These are phyloP conservation scores for Oscheius myriophilus DNA, from an alignment of 2,888 invertebrate genomes.

Conservation along the genomic window DNA sequence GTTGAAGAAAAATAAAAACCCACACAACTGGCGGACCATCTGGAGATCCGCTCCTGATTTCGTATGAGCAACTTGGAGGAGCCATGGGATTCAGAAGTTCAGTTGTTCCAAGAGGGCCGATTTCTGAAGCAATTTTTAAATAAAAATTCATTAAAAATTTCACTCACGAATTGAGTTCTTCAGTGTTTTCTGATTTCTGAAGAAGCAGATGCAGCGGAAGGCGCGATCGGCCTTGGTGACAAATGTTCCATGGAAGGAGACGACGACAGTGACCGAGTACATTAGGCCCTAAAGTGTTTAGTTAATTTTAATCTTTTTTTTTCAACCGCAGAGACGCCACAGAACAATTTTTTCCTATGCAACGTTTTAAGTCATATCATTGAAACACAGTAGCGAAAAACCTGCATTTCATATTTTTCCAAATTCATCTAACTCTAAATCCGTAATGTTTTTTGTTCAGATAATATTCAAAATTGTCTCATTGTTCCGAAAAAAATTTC, in stretches of 20 bases:
- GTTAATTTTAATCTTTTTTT: no score
- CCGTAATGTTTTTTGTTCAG: no score
- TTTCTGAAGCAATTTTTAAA: conserved; percentile 18
- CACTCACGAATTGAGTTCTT: conserved; percentile 57
- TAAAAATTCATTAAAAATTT: not conserved
- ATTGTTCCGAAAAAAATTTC: no score
- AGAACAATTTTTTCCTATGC: no score
- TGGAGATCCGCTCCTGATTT: conserved; percentile 51
- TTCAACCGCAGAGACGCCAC: no score
- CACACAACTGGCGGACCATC: conserved; percentile 60
- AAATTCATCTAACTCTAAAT: not conserved
- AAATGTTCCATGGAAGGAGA: conserved; percentile 68
- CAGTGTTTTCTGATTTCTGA: conserved; percentile 63
- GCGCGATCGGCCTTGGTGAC: conserved; percentile 60
- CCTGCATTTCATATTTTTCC: not conserved
- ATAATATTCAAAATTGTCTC: no score
- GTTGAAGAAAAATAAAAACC: conserved; percentile 27
- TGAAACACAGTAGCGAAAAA: no score
- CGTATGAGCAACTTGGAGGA: conserved; percentile 61
- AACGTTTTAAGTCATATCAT: no score
- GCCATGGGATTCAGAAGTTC: conserved; percentile 63
- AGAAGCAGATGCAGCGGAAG: conserved; percentile 68
- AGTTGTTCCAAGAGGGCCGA: conserved; percentile 27
- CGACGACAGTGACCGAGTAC: conserved; percentile 66
- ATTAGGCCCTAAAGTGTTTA: conserved; percentile 56